These are phyloP conservation scores for Nebria salina DNA, from an alignment of 2,888 invertebrate species.

Conservation along the genomic window DNA sequence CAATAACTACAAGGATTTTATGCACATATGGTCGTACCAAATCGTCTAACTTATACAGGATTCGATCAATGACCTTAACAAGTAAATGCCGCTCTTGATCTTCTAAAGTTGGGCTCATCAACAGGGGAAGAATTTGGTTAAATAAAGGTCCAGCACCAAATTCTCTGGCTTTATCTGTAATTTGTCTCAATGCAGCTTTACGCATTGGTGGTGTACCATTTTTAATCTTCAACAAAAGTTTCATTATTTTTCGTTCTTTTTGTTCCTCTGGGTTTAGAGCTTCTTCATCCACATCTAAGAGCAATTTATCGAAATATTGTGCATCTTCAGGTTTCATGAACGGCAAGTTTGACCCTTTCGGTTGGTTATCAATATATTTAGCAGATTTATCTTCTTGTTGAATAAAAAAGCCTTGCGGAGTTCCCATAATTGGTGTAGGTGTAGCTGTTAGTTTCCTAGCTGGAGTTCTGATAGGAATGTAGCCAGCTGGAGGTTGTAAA, in stretches of 20 bases:
- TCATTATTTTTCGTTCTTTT: constrained; percentile 99
- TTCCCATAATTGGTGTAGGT: constrained; percentile 93
- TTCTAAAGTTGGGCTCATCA: constrained; percentile 99
- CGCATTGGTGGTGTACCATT: constrained; percentile 99
- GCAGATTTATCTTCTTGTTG: constrained; percentile 88
- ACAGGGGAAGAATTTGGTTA: constrained; percentile 96
- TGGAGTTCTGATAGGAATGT: constrained; percentile 83
- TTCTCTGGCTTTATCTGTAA: constrained; percentile 98
- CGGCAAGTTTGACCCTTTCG: constrained; percentile 93
- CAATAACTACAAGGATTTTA: constrained; percentile 99
- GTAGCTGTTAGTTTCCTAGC: constrained; percentile 97
- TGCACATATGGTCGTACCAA: constrained; percentile 99
- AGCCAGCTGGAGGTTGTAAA: constrained; percentile 90
- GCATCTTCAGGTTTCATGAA: constrained; percentile 99
- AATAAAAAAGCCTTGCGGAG: constrained; percentile 94
- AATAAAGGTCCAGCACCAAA: constrained; percentile 99
- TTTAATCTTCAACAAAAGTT: constrained; percentile 96
- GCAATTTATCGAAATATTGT: constrained; percentile 98
- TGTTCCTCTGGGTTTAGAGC: constrained; percentile 94
- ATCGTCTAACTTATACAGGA: constrained; percentile 98
- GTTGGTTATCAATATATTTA: constrained; percentile 95
- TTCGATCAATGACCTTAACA: constrained; percentile 98
- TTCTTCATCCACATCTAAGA: constrained; percentile 98
- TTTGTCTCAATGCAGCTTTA: constrained; percentile 96
- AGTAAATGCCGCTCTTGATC: constrained; percentile 99